Base-by-base conservation (phyloP, 2,113 vertebrate species). In the Cettia cetti region DNA sequence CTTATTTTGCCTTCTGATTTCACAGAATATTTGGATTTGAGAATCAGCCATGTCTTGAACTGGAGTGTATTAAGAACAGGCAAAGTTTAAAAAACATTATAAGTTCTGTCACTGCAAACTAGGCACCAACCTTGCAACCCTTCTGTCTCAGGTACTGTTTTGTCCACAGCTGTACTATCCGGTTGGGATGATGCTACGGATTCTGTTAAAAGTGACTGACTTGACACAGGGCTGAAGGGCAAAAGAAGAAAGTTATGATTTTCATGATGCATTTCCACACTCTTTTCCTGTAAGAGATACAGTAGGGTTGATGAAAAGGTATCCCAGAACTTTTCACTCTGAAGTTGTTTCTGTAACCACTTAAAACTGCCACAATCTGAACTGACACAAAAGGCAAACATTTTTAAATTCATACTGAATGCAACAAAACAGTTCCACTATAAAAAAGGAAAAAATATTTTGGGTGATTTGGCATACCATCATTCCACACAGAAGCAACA, bases 61-160 rank as follows among this genome's bases (percentile, higher is more conserved):
- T 83, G 54, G 18, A 44, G 3, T 39, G 7, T 47, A 64, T 54
- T 40, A 89, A 26, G 42, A 82, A 70, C 6, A 78, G 21, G 1
- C 17, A 20, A 56, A 56, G 35, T n/a, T 49, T 79, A 42, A 52
- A 45, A 83, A 75, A 30, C 22, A 42, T 81, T 24, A 83, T 26
- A 42, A 70, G 8, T 31, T 82, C 30, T 52, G 5, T 6, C 39
- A 64, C 9, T 42, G 31, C 35, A 28, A 81, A 31, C 37, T 11
- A 59, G 15, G n/a, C 69, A 95, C 98, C 86, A 94, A 99, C 98
- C 98, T 98, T 98, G 98, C 93, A 98, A 96, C 54, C 98, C 98
- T 96, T 98, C 98, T 80, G 97, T 97, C 97, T 98, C 98, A 4
- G 97, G 96, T 92, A 94, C 90, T 97, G 96, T 98, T 97, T 98